A percentile compares a stretch with the other conserved stretches of the same genome.
phyloP scores from a whole-genome alignment of 2,888 invertebrate species.

The Diadromus collaris region DNA sequence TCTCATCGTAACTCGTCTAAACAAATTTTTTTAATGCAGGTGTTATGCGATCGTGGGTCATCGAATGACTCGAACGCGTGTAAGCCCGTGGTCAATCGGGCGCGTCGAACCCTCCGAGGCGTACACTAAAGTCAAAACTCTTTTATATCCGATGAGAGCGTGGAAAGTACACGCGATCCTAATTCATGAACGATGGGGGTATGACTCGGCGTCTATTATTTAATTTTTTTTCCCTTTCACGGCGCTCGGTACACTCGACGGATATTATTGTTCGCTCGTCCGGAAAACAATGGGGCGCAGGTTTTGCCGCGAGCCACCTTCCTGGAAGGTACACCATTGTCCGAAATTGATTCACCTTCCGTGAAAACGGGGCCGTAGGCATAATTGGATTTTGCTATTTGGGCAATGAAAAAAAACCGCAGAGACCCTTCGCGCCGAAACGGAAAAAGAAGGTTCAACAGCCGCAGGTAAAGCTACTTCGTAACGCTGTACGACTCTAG shows the following conservation, averaged over 20 bases:
- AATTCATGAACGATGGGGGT: constrained; percentile 20
- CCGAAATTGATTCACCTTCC: constrained; percentile 53
- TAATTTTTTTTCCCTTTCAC: constrained; percentile 12
- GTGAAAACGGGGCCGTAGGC: constrained; percentile 24
- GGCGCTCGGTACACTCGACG: constrained; percentile 15
- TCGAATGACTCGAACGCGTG: neutral
- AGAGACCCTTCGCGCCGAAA: constrained; percentile 27
- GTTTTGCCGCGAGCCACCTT: constrained; percentile 50
- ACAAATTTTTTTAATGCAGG: neutral
- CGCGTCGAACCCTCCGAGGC: constrained; percentile 12
- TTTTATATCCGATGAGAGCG: neutral
- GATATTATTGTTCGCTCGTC: constrained; percentile 14
- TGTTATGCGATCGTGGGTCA: neutral
- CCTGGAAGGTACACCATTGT: constrained; percentile 55
- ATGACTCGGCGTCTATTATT: constrained; percentile 5
- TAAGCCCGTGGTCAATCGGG: constrained; percentile 2
- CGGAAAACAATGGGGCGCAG: constrained; percentile 53
- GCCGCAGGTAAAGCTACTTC: constrained; percentile 27
- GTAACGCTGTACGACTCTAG: neutral
- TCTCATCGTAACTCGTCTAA: neutral
- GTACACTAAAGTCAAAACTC: constrained; percentile 6
- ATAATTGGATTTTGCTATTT: constrained; percentile 64
- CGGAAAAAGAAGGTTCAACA: constrained; percentile 18
- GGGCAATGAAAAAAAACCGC: constrained; percentile 60
- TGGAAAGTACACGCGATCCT: constrained; percentile 11